These are phyloP conservation scores for Plebejus anna DNA, from an alignment of 2,888 invertebrate genomes.

Conservation along the genomic window DNA sequence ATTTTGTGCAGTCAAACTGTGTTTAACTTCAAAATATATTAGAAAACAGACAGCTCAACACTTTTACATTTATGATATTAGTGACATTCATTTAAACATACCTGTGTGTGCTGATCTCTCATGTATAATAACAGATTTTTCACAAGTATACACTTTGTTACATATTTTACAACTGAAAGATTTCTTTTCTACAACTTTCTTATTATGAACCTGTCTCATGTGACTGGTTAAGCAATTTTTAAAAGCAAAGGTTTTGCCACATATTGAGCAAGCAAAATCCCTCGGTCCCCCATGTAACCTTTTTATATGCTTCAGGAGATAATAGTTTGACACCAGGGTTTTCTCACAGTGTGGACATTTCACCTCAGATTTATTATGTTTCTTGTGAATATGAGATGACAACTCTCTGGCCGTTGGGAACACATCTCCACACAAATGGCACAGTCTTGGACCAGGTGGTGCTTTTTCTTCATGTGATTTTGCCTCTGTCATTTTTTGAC, in stretches of 20 bases:
- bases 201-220: slow-evolving; percentile 57
- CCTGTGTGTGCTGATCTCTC: slow-evolving; percentile 73
- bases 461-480: slow-evolving; percentile 42
- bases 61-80: too few relatives aligned
- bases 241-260: slow-evolving; percentile 60
- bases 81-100: slow-evolving; percentile 39
- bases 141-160: slow-evolving; percentile 61
- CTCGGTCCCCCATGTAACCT: slow-evolving; percentile 54
- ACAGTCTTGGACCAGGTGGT: slow-evolving; percentile 49
- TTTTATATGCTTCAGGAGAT: slow-evolving; percentile 59
- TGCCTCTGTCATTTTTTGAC: slow-evolving; percentile 38
- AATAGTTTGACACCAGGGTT: slow-evolving; percentile 50
- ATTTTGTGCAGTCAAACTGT: too few relatives aligned
- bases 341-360: slow-evolving; percentile 60
- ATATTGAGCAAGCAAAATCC: slow-evolving; percentile 60
- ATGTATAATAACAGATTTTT: slow-evolving; percentile 64
- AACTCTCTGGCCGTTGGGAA: slow-evolving; percentile 54
- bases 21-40: too few relatives aligned
- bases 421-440: slow-evolving; percentile 63
- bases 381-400: slow-evolving; percentile 50
- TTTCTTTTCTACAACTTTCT: slow-evolving; percentile 48
- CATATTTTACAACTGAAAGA: slow-evolving; percentile 59
- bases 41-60: too few relatives aligned
- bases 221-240: slow-evolving; percentile 58
- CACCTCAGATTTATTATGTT: slow-evolving; percentile 49